Evolutionary conservation across 1,140 invertebrate species (phyloP), one percentile per base, ranked within the genome.

Genomic region (Delia radicum): DNA sequence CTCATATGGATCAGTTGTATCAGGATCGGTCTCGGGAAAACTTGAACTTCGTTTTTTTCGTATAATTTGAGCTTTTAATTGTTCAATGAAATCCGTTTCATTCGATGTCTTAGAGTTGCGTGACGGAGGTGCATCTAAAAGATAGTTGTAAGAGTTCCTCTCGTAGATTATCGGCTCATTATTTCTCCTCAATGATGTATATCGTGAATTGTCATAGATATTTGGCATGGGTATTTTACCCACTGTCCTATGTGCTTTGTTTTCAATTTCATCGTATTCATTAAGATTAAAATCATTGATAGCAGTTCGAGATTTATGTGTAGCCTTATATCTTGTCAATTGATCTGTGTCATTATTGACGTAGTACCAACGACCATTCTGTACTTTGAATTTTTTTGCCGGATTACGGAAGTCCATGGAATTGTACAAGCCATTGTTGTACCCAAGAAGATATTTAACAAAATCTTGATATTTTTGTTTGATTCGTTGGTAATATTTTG

Each of bases 381-480:
- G 83, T 2, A 77, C 26, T 10, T 79, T 74, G 18, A 79, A 74
- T 69, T 79, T 80, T 61, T 79, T 79, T 7, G 76, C 29, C 12
- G 72, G 72, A 76, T 76, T 79, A 21, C 79, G 79, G 15, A 75
- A 29, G 28, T 75, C 31, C 75, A 46, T 2, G 76, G 78, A 62
- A 76, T 78, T 13, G 7, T 63, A 61, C 5, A 55, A 28, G 26
- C 61, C 21, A 8, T 69, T 63, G 27, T 61, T 73, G 31, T 75
- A 81, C 0, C 84, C 81, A 0, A 86, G 73, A 28, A 86, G 80
- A 74, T 84, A 84, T 24, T 80, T 80, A 1, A 86, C 81, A 74
- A 85, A 85, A 10, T 82, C 81, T 65, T 84, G 81, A 65, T 86
- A 86, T 71, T 82, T 82, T 48, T 86, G 81, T 73, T 80, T 83